Evolutionary conservation across 2,113 vertebrate species (phyloP), one percentile per base, ranked within the genome.

Genomic region (Lophius piscatorius): DNA sequence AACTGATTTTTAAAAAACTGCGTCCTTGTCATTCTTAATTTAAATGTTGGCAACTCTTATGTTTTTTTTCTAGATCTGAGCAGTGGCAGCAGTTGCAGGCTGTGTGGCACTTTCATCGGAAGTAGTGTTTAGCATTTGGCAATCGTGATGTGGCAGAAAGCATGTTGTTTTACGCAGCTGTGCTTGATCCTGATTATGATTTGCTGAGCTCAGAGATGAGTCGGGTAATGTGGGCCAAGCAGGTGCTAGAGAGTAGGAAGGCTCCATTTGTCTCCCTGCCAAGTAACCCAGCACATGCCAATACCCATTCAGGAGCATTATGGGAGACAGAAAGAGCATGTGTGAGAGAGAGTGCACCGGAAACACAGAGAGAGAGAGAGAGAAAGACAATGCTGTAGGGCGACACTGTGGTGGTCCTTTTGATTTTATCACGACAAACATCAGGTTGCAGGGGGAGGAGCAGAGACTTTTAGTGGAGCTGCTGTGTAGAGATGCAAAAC

Each of bases 131-230:
- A 76, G 47, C 61, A 33, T 60, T 49, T 80, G 68, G 49, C 58
- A 64, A 26, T 45, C 61, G 63, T 23, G 42, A 60, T 44, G 22
- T 39, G 51, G 46, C 55, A 12, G 34, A 22, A 74, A 70, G 72
- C 52, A 62, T 72, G 74, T 79, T 81, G 64, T 70, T 78, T 76
- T 40, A 70, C 65, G 60, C 73, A 80, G 58, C 66, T 80, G 67
- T 46, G 57, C 61, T 45, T 64, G 72, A 70, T 60, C 69, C 72
- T 41, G 63, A 56, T 56, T 65, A 40, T 74, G 66, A 74, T 74
- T 72, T 63, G 73, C 58, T 72, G 71, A 71, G 74, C 51, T 44
- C 58, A 38, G 70, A 74, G 52, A 79, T 74, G 79, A 76, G 74
- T 54, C 2, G 58, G 41, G 70, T 70, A 67, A 71, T 80, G 69